Evolutionary conservation across 2,797 vertebrate genomes (phyloP), one percentile per base, ranked within the genome.

Genomic region (Pampus argenteus): DNA sequence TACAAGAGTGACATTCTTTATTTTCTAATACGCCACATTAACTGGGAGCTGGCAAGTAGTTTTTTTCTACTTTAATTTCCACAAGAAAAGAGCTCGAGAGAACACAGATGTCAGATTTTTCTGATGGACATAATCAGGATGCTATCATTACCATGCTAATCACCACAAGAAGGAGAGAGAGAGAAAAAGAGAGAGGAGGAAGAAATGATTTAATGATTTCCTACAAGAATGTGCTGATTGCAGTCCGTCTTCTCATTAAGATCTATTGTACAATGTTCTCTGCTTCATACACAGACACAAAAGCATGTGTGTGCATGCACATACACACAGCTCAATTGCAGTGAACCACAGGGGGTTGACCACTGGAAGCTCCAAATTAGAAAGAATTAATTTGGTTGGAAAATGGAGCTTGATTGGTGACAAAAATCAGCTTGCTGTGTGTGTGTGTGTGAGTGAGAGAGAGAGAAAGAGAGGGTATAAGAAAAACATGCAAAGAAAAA

Each of bases 401-500:
- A 92, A 94, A 95, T 91, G 86, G 88, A 74, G 82, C 86, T 87
- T 94, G 93, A 95, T 94, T 94, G 84, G 90, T 88, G 78, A 88
- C 81, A 91, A 82, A 84, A 92, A 91, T 90, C 83, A 84, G 82
- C 47, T 70, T 51, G 75, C 50, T 64, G 63, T 1, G 11, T 71
- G 63, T 65, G 44, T 66, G 49, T 67, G 60, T 58, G 6, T 57
- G 34, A 4, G 34, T 11, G 34, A 36, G 34, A 18, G 50, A 9
- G 38, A 22, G 36, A 44, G 17, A 49, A 31, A 26, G 23, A 31
- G 6, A 0, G 42, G n/a, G 31, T 15, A 26, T 59, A 40, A 60
- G 29, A 55, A 71, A 65, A 76, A 73, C 9, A 49, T 62, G 42
- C 50, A 51, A 51, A 52, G 40, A 28, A 70, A 34, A 28, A 55